Base-by-base conservation (phyloP, 2,113 vertebrate species). In the Eupsittula cactorum region DNA sequence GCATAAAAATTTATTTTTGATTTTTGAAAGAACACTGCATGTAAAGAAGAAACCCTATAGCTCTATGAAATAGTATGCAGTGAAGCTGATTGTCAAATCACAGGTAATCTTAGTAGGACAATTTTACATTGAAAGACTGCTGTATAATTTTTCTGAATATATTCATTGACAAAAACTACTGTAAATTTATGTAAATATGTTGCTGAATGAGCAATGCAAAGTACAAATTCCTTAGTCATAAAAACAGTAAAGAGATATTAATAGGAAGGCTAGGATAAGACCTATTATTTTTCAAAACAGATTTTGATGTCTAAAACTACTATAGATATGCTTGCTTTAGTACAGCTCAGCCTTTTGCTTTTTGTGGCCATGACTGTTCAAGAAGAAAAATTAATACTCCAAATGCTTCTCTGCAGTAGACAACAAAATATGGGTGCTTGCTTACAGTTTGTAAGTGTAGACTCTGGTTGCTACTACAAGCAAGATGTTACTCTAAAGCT, bases 1-100 rank as follows among this genome's bases (percentile, higher is more conserved):
- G 69, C 74, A 71, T 81, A 94, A 97, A 95, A 94, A 62, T 35
- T 78, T 73, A 93, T 50, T 88, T 95, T 70, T 92, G 39, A 35
- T 81, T 96, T 97, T 59, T 86, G 25, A 93, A 95, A 91, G 37
- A 92, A 59, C 4, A 37, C 46, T 79, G 86, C 55, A 16, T 93
- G 19, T 64, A 67, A 93, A 96, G 74, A 88, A 52, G 42, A 73
- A 95, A 47, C 33, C 13, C 11, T 41, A 33, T 7, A 75, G 59
- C 31, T 87, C 39, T 59, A 53, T 55, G 57, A 96, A 97, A 92
- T 55, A 68, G 44, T 47, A 70, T 0, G 2, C 35, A 90, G 47
- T 57, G 47, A 94, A 85, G 23, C 23, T 41, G 74, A 68, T 86
- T 92, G 50, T 16, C 70, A 90, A 90, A 88, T 75, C 28, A 69